Evolutionary conservation across 2,888 invertebrate genomes (phyloP), one percentile per base, ranked within the genome.

Genomic region (Allacma fusca): DNA sequence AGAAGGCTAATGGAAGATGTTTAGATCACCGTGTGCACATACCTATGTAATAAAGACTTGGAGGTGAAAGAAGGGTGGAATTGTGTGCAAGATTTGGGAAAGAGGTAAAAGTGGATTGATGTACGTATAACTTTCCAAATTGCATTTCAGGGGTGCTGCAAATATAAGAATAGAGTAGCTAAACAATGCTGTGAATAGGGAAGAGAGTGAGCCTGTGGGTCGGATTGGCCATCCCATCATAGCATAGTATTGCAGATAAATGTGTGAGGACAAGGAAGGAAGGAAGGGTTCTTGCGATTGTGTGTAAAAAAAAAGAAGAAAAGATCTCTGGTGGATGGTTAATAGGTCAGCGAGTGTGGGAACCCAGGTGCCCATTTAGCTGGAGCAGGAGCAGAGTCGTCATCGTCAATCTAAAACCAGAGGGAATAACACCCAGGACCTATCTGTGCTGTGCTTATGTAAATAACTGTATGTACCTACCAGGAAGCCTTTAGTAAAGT

Each of bases 271-370:
- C 34, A 1, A 57, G 74, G 26, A 29, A 67, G 75, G 57, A 74
- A 74, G 29, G 34, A 43, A 43, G 75, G 75, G 67, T 50, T 68
- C 43, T 43, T 74, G 23, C 43, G 28, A 65, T 43, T 34, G 34
- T 34, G 34, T 19, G 21, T 67, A 19, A 28, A 29, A 29, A 29
- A 12, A 70, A 26, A 70, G 24, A 67, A 44, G 40, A 65, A 76
- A 62, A 28, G 70, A 76, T 28, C 23, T 76, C n/a, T 50, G 44
- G 68, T 67, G 57, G 68, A 68, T 77, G 40, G 69, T 79, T 76
- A 79, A 74, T 74, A 76, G 79, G 77, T 77, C 75, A 77, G 70
- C 28, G 77, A 82, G 80, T 81, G 82, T 82, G 82, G 81, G 82
- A 82, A 82, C 64, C 82, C 81, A 81, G 81, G 81, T 82, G 80